phyloP scores from a whole-genome alignment of 2,797 vertebrate genomes.

The Pyrrhura leucotis region DNA sequence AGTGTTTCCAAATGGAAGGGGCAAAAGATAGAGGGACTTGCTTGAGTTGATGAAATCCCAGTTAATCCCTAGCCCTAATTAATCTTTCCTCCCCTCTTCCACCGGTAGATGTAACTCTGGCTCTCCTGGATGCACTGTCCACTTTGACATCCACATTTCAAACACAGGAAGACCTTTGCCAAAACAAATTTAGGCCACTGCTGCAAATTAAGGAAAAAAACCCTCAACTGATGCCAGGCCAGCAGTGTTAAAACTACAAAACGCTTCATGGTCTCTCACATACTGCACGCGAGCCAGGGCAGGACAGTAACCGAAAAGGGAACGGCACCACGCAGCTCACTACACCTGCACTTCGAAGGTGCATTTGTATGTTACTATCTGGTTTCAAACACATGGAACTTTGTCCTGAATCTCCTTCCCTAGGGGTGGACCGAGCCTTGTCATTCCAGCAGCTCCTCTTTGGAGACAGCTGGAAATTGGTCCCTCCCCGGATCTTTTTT shows the following conservation, averaged over 20 bases:
- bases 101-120: neutral
- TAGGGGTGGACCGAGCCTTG: neutral
- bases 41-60: neutral
- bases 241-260: neutral
- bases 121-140: neutral
- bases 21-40: neutral
- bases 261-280: accelerated
- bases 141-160: neutral
- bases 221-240: neutral
- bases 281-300: neutral
- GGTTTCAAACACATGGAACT: neutral
- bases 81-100: neutral
- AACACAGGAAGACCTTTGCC: neutral
- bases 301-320: neutral
- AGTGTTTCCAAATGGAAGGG: neutral
- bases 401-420: neutral
- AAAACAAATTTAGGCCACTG: neutral
- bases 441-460: neutral
- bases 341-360: neutral
- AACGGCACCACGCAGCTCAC: neutral
- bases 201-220: neutral
- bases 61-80: neutral
- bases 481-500: neutral
- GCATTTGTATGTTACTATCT: neutral
- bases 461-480: neutral